phyloP scores from a whole-genome alignment of 2,888 invertebrate genomes.

The Megalurothrips usitatus region DNA sequence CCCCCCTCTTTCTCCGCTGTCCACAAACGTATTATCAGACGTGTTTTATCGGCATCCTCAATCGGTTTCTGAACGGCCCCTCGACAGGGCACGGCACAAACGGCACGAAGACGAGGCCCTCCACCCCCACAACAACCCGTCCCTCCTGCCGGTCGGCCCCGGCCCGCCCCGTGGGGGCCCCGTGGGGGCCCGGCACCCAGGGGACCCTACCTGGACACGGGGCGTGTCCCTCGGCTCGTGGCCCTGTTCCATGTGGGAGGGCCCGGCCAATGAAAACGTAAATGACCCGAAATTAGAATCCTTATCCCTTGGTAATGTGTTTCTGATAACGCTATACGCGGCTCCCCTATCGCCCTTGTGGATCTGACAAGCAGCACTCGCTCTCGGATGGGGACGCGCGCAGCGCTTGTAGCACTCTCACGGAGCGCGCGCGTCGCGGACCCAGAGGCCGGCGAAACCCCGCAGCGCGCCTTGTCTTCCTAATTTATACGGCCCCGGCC shows the following conservation, averaged over 20 bases:
- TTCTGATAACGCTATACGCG: neutral
- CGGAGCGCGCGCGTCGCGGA: neutral
- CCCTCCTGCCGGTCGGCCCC: too few relatives aligned
- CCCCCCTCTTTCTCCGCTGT: too few relatives aligned
- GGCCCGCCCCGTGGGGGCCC: too few relatives aligned
- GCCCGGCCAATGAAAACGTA: neutral
- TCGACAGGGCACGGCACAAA: too few relatives aligned
- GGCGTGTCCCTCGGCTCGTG: neutral
- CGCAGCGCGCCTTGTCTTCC: neutral
- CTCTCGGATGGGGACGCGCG: neutral
- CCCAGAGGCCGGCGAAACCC: neutral
- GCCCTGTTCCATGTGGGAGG: neutral
- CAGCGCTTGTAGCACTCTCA: neutral
- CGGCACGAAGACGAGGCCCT: too few relatives aligned
- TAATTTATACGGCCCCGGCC: neutral
- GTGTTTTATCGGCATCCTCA: too few relatives aligned
- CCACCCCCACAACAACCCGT: too few relatives aligned
- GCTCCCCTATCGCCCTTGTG: neutral
- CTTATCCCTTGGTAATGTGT: constrained; percentile 2
- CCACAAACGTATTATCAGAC: too few relatives aligned
- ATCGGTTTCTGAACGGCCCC: too few relatives aligned
- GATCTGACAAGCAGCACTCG: neutral
- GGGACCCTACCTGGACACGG: too few relatives aligned
- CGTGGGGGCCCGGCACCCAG: too few relatives aligned
- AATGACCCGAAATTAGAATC: constrained; percentile 20